Percentiles rank a stretch among this genome's conserved stretches.
Evolutionary conservation across 2,797 vertebrate species (phyloP).

Genomic region (Synanceia verrucosa): DNA sequence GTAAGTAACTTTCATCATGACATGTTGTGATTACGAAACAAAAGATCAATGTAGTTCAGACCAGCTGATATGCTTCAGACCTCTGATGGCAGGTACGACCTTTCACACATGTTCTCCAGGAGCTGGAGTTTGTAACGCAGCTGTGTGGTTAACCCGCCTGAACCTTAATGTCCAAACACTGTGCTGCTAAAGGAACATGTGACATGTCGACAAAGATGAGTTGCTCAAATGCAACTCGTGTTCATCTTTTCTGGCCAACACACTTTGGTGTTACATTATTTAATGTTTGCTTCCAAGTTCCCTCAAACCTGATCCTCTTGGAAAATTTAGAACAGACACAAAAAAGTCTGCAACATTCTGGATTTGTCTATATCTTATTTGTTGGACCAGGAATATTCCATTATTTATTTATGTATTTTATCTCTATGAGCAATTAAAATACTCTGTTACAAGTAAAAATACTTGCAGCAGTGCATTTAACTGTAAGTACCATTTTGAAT

Average conservation of each 20-base stretch:
- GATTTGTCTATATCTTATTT: too few species aligned
- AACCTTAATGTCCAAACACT: neutral
- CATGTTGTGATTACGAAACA: neutral
- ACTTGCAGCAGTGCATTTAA: neutral
- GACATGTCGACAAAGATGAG: too few species aligned
- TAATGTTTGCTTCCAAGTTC: neutral
- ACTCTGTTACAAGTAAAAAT: neutral
- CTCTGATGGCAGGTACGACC: too few species aligned
- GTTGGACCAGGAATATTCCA: neutral
- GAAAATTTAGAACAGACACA: neutral
- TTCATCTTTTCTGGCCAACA: neutral
- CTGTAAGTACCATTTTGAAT: neutral
- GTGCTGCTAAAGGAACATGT: neutral
- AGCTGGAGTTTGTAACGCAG: neutral
- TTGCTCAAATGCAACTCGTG: neutral
- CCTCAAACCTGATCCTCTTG: neutral
- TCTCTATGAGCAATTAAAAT: neutral
- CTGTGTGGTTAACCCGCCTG: constrained; percentile 2
- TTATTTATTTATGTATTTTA: neutral
- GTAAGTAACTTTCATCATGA: constrained; percentile 6
- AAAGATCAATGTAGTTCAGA: neutral
- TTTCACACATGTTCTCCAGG: too few species aligned
- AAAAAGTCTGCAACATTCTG: neutral
- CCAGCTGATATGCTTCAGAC: neutral
- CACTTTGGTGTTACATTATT: neutral